These are phyloP conservation scores for Peromyscus aztecus DNA, from an alignment of 2,797 vertebrate genomes.

Conservation along the genomic window DNA sequence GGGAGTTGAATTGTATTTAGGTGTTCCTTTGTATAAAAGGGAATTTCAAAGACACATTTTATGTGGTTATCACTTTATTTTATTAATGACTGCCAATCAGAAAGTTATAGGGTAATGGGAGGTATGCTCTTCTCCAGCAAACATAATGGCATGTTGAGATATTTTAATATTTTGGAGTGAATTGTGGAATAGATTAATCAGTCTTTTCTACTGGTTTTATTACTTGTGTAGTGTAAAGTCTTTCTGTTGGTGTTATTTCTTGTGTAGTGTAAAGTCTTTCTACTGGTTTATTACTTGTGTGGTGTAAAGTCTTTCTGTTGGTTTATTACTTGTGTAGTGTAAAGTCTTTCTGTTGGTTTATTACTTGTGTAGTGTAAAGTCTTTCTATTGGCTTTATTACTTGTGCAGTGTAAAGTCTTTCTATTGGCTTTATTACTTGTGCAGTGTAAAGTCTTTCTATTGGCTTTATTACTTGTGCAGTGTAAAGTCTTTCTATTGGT, in stretches of 20 bases:
- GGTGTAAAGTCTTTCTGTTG: not conserved
- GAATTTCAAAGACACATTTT: constrained; percentile 41
- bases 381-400: not conserved
- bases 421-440: constrained; percentile 13
- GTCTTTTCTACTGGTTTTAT: constrained; percentile 4
- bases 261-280: too few species aligned
- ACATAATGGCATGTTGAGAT: not conserved
- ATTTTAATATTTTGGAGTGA: constrained; percentile 62
- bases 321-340: constrained; percentile 39
- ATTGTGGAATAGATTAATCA: not conserved
- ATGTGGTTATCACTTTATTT: constrained; percentile 53
- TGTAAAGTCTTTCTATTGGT: not conserved
- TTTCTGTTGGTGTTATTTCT: too few species aligned
- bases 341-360: not conserved
- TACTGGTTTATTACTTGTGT: too few species aligned
- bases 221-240: not conserved
- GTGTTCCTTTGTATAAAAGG: constrained; percentile 11
- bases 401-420: not conserved
- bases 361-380: not conserved
- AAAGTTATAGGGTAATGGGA: constrained; percentile 32
- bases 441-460: not conserved
- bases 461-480: not conserved
- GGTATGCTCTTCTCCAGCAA: not conserved
- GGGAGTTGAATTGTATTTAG: constrained; percentile 27
- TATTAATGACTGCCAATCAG: constrained; percentile 47